Evolutionary conservation across 2,888 invertebrate species (phyloP).

Genomic region (Idaea biselata): DNA sequence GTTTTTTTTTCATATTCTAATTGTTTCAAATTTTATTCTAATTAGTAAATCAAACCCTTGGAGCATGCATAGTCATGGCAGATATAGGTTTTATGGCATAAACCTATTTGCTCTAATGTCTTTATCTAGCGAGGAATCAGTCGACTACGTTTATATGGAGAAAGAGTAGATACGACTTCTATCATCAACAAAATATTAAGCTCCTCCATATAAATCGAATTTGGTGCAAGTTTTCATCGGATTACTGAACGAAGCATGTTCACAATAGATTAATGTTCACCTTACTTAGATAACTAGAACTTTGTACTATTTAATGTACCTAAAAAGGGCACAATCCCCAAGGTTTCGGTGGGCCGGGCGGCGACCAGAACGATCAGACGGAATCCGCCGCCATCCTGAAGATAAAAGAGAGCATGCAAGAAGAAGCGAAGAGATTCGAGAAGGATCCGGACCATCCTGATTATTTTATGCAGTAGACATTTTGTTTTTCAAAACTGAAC

Average conservation of each 20-base stretch:
- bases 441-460: conserved; percentile 98
- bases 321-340: conserved; percentile 24
- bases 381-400: conserved; percentile 99
- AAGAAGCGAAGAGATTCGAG: conserved; percentile 99
- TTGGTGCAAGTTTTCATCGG: not conserved
- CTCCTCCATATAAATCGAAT: not conserved
- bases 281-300: conserved; percentile 12
- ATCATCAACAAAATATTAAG: no score
- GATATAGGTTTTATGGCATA: no score
- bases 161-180: no score
- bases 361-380: conserved; percentile 90
- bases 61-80: no score
- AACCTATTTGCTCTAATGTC: no score
- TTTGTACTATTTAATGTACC: conserved; percentile 22
- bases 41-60: no score
- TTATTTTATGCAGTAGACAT: conserved; percentile 94
- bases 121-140: no score
- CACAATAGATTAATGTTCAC: not conserved
- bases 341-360: conserved; percentile 79
- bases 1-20: no score
- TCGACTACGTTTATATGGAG: no score
- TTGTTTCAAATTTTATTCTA: no score
- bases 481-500: conserved; percentile 16
- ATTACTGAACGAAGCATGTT: not conserved
- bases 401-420: conserved; percentile 99